Percentiles rank a stretch among this genome's conserved stretches.
Evolutionary conservation across 2,797 vertebrate species (phyloP).

Genomic region (Takifugu ocellatus): DNA sequence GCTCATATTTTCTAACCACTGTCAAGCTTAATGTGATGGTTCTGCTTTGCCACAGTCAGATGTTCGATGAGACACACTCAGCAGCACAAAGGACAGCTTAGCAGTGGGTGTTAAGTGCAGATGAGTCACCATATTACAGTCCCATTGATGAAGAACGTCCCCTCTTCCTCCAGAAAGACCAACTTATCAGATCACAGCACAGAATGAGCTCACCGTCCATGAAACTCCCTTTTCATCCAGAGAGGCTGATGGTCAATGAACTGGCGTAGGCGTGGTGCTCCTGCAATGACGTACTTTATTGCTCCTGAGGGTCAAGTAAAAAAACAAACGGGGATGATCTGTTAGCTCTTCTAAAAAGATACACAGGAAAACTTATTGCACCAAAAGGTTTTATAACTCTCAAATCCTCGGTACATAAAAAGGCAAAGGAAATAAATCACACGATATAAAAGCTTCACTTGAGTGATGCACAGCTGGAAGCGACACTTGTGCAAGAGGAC

Average conservation of each 20-base stretch:
- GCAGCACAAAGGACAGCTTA: conserved; percentile 45
- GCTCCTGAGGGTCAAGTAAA: no score
- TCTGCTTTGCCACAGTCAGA: conserved; percentile 25
- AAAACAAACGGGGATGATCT: conserved; percentile 4
- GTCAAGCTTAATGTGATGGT: conserved; percentile 1
- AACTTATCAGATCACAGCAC: conserved; percentile 23
- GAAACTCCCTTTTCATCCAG: conserved; percentile 37
- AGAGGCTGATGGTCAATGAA: conserved; percentile 41
- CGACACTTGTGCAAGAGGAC: not conserved
- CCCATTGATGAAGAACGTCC: conserved; percentile 45
- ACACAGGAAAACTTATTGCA: not conserved
- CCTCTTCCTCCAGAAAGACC: conserved; percentile 24
- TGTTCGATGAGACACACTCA: conserved; percentile 35
- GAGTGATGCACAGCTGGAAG: not conserved
- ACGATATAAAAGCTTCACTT: not conserved
- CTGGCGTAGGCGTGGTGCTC: conserved; percentile 21
- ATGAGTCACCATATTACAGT: conserved; percentile 66
- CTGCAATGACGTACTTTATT: conserved; percentile 24
- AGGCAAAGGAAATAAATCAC: not conserved
- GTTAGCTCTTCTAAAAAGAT: conserved; percentile 14
- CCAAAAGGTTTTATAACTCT: conserved; percentile 3
- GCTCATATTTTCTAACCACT: conserved; percentile 5
- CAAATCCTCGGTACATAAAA: conserved; percentile 20
- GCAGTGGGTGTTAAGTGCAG: conserved; percentile 53
- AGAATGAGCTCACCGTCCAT: conserved; percentile 31